Base-by-base conservation (phyloP, 2,797 vertebrate genomes). In the Galaxias olidus region DNA sequence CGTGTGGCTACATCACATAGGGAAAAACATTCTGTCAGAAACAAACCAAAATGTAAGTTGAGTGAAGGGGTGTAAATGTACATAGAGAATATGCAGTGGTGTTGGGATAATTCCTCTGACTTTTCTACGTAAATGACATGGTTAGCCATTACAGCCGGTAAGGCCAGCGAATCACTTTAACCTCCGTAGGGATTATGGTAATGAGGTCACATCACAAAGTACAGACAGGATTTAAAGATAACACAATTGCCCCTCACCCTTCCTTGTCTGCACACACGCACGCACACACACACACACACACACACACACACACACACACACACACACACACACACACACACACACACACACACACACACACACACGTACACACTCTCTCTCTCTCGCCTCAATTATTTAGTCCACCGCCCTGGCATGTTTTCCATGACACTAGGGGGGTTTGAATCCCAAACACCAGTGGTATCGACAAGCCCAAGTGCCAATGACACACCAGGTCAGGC, bases 161-260 rank as follows among this genome's bases (percentile, higher is more conserved):
- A 20, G 42, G 61, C 55, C 40, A 42, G 55, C 61, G 44, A 53
- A 4, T 4, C n/a, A 30, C 11, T 15, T 0, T 15, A 44, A 17
- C n/a, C 51, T 18, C 51, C 42, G 68, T 72, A 72, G 75, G 77
- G 74, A 85, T 83, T 84, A 77, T 75, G 85, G 80, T 85, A 86
- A 85, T 71, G 75, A 86, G 87, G 86, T 86, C 86, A 79, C 64
- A 51, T 74, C 68, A 74, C 69, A 74, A 59, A 71, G 68, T 75
- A 58, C 74, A 81, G 77, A 74, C 41, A 4, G 42, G 71, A 66
- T 76, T 78, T 72, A 84, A 71, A 74, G 72, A 76, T 75, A 59
- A 20, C 46, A 61, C 50, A 45, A 9, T 40, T 30, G 20, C 64
- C 63, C 62, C 18, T 11, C 52, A 41, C 15, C 48, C 49, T 30